phyloP scores from a whole-genome alignment of 2,888 invertebrate species.

The Monochamus alternatus region DNA sequence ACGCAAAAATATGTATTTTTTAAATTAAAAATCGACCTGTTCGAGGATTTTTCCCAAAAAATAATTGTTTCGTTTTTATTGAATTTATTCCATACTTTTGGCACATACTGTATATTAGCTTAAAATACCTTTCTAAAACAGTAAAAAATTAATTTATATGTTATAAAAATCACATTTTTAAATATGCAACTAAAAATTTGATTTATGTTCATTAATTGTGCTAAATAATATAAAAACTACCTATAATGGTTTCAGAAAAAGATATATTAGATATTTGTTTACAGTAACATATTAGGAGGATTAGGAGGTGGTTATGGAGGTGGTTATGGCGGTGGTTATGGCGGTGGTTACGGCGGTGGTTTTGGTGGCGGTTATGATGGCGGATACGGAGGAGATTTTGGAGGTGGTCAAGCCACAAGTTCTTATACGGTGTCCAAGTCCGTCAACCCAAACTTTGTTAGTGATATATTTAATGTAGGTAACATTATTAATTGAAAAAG shows the following conservation, averaged over 20 bases:
- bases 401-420: conserved; percentile 36
- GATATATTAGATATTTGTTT: not conserved
- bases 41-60: too few relatives aligned
- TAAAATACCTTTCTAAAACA: too few relatives aligned
- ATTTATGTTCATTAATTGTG: too few relatives aligned
- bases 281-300: conserved; percentile 41
- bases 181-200: too few relatives aligned
- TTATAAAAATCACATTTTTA: too few relatives aligned
- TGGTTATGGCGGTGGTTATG: conserved; percentile 49
- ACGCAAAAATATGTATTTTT: too few relatives aligned
- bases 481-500: not conserved
- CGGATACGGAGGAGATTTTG: conserved; percentile 51
- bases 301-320: conserved; percentile 48
- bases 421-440: conserved; percentile 55
- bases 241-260: not conserved
- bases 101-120: too few relatives aligned
- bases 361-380: conserved; percentile 47
- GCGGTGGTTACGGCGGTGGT: conserved; percentile 45
- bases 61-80: too few relatives aligned
- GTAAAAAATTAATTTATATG: too few relatives aligned
- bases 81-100: too few relatives aligned
- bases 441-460: conserved; percentile 72
- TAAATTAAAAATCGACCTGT: too few relatives aligned
- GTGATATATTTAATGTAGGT: conserved; percentile 79
- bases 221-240: too few relatives aligned